These are phyloP conservation scores for Pomatostomus ruficeps DNA, from an alignment of 2,113 vertebrate genomes.

Conservation along the genomic window DNA sequence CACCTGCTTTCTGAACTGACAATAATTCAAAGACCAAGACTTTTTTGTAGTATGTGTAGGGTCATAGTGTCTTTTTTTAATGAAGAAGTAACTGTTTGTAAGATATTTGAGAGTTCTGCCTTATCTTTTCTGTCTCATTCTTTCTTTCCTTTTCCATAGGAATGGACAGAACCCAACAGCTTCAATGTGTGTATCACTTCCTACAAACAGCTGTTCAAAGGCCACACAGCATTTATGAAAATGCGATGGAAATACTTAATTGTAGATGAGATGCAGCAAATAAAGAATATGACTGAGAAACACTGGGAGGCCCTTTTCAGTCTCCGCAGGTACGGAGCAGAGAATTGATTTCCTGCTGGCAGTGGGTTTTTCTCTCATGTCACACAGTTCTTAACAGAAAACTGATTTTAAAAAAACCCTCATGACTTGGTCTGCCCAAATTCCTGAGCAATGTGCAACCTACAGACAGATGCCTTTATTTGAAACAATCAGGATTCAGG, in stretches of 20 bases:
- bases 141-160: conserved; percentile 56
- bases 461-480: not conserved
- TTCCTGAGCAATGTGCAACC: not conserved
- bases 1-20: not conserved
- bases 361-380: not conserved
- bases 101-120: not conserved
- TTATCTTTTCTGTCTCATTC: not conserved
- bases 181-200: conserved; percentile 90
- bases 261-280: conserved; percentile 88
- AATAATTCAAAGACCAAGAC: not conserved
- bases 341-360: not conserved
- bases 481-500: not conserved
- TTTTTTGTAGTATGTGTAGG: not conserved
- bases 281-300: conserved; percentile 87
- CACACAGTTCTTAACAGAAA: not conserved
- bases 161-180: conserved; percentile 84
- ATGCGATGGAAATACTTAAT: conserved; percentile 85
- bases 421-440: not conserved
- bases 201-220: conserved; percentile 88
- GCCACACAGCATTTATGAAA: conserved; percentile 82
- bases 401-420: not conserved
- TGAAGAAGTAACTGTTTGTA: not conserved
- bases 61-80: not conserved
- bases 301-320: conserved; percentile 88
- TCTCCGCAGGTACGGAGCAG: conserved; percentile 76